Base-by-base conservation (phyloP, 2,797 vertebrate genomes). In the Hafferia zeledoni region DNA sequence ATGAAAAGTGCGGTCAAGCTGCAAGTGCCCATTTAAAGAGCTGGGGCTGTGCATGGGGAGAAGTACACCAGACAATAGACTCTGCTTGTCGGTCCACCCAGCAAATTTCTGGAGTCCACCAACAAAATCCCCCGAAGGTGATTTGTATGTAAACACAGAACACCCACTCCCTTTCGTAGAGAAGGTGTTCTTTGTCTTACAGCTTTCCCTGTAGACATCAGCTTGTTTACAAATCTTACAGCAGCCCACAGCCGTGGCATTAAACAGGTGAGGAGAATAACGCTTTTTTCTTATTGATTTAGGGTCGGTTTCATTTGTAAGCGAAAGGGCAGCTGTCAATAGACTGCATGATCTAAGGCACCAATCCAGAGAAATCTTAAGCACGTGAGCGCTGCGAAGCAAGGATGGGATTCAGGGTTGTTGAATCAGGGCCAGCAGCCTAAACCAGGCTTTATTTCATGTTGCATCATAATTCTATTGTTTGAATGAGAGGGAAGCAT, bases 261-360 rank as follows among this genome's bases (percentile, higher is more conserved):
- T 96, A 95, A 95, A 91, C 89, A 95, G 95, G 94, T 96, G 91
- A 91, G 67, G 77, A 95, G 78, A 96, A 89, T 33, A 81, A 80
- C 17, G 24, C 3, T 46, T 93, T 91, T 91, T 82, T 78, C 72
- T 88, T 97, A 97, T 96, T 95, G 95, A 96, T 95, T 95, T 91
- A 82, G 80, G 94, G 93, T 72, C 0, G 9, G 91, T 95, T 97
- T 94, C 89, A 97, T 96, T 95, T 96, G 91, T 96, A 96, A 97
- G 91, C 14, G 1, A 96, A 96, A 96, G 96, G 95, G 95, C 93
- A 96, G 94, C 94, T 95, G 95, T 97, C 95, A 94, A 95, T 95
- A 95, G 90, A 60, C 67, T 67, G 70, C 56, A 35, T 74, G 95
- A 96, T 94, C 89, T 89, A 88, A 89, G 55, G 57, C 90, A 94